phyloP scores from a whole-genome alignment of 2,113 vertebrate species.

The Thermophis baileyi region DNA sequence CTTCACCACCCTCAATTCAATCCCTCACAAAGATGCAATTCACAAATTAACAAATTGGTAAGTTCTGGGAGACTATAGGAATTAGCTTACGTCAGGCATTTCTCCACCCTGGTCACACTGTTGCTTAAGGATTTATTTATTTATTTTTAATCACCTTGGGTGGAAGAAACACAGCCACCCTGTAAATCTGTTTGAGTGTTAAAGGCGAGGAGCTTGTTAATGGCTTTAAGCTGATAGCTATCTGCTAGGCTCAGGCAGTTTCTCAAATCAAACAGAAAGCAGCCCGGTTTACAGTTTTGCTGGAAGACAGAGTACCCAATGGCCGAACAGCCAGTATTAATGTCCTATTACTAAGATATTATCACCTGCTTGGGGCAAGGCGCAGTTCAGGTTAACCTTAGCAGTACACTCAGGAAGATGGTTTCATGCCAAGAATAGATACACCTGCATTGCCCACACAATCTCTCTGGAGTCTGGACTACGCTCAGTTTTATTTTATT shows the following conservation, averaged over 20 bases:
- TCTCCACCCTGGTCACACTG: not conserved
- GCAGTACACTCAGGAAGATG: not conserved
- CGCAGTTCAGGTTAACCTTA: not conserved
- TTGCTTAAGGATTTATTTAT: not conserved
- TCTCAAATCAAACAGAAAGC: not conserved
- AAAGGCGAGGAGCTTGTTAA: not conserved
- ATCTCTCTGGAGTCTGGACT: not conserved
- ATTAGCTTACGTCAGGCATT: not conserved
- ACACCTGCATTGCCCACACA: not conserved
- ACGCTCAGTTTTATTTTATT: conserved; percentile 2
- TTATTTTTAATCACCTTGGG: not conserved
- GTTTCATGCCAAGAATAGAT: not conserved
- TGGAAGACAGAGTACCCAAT: not conserved
- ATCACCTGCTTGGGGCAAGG: not conserved
- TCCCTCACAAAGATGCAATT: not conserved
- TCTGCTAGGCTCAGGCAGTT: not conserved
- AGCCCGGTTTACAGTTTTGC: not conserved
- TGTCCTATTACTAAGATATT: conserved; percentile 17
- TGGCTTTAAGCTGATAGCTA: not conserved
- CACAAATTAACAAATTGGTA: not conserved
- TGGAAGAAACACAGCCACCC: not conserved
- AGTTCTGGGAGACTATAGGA: not conserved
- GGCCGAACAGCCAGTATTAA: conserved; percentile 3
- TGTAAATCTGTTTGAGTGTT: not conserved
- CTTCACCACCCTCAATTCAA: not conserved